Percentiles rank a stretch among this genome's conserved stretches.
phyloP scores from a whole-genome alignment of 2,113 vertebrate species.

The Tragelaphus scriptus region DNA sequence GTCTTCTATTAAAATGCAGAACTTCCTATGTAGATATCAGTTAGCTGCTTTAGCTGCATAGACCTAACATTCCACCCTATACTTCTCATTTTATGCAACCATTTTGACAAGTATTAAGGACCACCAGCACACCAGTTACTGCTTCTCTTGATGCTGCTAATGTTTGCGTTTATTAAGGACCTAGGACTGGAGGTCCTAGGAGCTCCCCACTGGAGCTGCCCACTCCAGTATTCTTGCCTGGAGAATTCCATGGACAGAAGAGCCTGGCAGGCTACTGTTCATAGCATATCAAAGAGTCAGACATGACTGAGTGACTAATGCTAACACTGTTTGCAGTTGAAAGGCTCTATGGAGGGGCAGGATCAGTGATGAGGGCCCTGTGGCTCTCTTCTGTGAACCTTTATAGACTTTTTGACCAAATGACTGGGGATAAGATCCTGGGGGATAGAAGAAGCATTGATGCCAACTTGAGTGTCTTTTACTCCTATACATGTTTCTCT shows the following conservation, averaged over 20 bases:
- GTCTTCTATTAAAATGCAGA: not conserved
- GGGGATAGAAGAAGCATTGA: not conserved
- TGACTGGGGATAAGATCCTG: not conserved
- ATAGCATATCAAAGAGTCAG: not conserved
- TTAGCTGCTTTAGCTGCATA: not conserved
- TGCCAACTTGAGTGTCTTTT: not conserved
- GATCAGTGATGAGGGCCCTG: not conserved
- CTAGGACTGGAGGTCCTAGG: too few species aligned
- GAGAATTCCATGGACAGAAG: not conserved
- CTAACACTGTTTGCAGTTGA: not conserved
- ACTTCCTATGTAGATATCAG: not conserved
- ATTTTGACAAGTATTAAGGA: not conserved
- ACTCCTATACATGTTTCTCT: not conserved
- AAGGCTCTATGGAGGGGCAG: not conserved
- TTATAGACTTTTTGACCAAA: not conserved
- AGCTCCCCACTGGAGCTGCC: too few species aligned
- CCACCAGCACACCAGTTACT: too few species aligned
- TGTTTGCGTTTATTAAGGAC: too few species aligned
- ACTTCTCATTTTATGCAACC: not conserved
- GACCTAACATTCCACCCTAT: not conserved
- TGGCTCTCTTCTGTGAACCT: not conserved
- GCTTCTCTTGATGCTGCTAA: not conserved
- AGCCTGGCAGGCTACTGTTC: not conserved
- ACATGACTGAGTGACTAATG: not conserved
- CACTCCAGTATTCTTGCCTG: not conserved